Conservation (phyloP, 2,888 invertebrate species). For the Zootermopsis nevadensis region DNA sequence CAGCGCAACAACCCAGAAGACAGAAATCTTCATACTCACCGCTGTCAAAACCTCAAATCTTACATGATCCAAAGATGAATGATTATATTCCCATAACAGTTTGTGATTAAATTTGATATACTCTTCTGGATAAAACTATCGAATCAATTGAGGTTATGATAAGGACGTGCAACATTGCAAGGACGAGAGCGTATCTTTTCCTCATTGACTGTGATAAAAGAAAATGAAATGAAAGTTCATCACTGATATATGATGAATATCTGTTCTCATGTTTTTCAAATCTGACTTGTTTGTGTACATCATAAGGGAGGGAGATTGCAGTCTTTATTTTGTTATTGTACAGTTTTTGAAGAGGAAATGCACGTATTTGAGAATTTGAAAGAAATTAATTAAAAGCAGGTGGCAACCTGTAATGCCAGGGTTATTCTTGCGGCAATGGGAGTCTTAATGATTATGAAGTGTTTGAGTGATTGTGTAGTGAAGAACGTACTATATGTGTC, state of each 20-base stretch:
- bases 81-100: not conserved
- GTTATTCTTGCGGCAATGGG: not conserved
- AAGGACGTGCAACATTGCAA: slow-evolving; percentile 23
- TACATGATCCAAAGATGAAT: not conserved
- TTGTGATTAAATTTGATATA: not conserved
- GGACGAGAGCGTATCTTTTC: slow-evolving; percentile 45
- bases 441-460: not conserved
- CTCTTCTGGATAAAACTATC: slow-evolving; percentile 19
- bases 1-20: too few species aligned
- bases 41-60: too few species aligned
- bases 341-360: slow-evolving; percentile 31
- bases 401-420: slow-evolving; percentile 31
- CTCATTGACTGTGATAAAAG: slow-evolving; percentile 54
- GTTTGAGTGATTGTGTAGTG: slow-evolving; percentile 16
- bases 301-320: not conserved
- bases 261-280: slow-evolving; percentile 26
- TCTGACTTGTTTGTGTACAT: slow-evolving; percentile 29
- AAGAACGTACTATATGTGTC: not conserved
- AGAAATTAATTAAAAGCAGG: not conserved
- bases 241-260: slow-evolving; percentile 25
- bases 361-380: not conserved
- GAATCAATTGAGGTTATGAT: not conserved
- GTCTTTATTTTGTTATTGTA: slow-evolving; percentile 46
- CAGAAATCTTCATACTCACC: too few species aligned
- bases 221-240: slow-evolving; percentile 14